Percentiles rank a stretch among this genome's conserved stretches.
Evolutionary conservation across 1,140 invertebrate genomes (phyloP).

Genomic region (Pogonomyrmex californicus): DNA sequence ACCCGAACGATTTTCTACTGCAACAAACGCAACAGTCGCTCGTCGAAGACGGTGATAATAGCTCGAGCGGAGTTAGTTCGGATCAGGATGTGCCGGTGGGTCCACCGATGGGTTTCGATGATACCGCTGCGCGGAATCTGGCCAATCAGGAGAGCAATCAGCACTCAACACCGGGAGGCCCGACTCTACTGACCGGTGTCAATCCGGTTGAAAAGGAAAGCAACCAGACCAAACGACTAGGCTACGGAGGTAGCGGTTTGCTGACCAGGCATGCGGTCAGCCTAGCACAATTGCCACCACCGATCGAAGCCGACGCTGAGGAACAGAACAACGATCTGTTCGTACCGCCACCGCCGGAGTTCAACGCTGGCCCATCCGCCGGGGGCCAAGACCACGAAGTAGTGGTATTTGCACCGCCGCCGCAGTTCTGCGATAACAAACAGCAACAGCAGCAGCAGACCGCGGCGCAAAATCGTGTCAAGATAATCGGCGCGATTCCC

Average conservation of each 20-base stretch:
- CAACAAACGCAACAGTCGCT: slow-evolving; percentile 87
- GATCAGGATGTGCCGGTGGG: slow-evolving; percentile 91
- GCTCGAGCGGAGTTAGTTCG: slow-evolving; percentile 94
- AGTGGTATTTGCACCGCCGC: slow-evolving; percentile 89
- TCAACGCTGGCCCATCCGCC: slow-evolving; percentile 87
- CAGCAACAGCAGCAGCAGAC: slow-evolving; percentile 72
- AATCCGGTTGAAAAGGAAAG: slow-evolving; percentile 79
- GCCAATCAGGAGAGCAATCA: slow-evolving; percentile 81
- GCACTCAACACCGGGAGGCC: slow-evolving; percentile 68
- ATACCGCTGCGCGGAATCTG: slow-evolving; percentile 80
- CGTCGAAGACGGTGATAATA: slow-evolving; percentile 94
- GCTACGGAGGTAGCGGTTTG: slow-evolving; percentile 85
- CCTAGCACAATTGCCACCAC: slow-evolving; percentile 93
- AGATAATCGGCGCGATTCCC: slow-evolving; percentile 93
- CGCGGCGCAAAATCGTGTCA: slow-evolving; percentile 88
- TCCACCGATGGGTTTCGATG: slow-evolving; percentile 85
- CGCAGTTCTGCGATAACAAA: slow-evolving; percentile 90
- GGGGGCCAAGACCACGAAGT: slow-evolving; percentile 85
- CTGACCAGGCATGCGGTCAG: slow-evolving; percentile 91
- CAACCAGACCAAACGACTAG: slow-evolving; percentile 77
- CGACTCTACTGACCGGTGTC: slow-evolving; percentile 83
- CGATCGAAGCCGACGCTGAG: slow-evolving; percentile 92
- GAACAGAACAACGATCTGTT: slow-evolving; percentile 90
- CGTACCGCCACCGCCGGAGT: slow-evolving; percentile 93
- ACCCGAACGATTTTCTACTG: slow-evolving; percentile 92